A percentile compares a stretch with the other conserved stretches of the same genome.
Evolutionary conservation across 2,797 vertebrate species (phyloP).

Genomic region (Intellagama lesueurii): DNA sequence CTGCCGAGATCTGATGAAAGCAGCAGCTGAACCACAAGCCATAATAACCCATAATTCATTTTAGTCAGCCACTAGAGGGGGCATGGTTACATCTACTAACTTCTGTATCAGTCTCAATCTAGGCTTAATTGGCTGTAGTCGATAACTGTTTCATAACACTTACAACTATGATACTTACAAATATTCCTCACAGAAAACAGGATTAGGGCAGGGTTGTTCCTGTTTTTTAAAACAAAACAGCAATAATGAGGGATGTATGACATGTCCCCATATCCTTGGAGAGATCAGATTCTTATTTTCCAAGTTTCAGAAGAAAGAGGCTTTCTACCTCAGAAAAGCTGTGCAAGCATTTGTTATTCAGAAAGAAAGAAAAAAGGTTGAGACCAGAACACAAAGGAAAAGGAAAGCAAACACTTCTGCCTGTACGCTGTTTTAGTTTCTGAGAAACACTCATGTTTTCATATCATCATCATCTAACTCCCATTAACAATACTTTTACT

Average conservation of each 20-base stretch:
- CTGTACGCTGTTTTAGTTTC: not conserved
- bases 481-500: too few species aligned
- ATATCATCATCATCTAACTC: too few species aligned
- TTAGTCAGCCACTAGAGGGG: conserved; percentile 18
- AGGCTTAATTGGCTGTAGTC: not conserved
- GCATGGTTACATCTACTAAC: conserved; percentile 13
- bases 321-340: not conserved
- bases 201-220: not conserved
- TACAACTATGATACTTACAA: not conserved
- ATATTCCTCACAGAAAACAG: conserved; percentile 1
- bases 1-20: conserved; percentile 45
- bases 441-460: too few species aligned
- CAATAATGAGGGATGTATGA: not conserved
- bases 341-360: not conserved
- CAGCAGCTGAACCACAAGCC: not conserved
- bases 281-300: not conserved
- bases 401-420: not conserved
- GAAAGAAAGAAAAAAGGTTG: not conserved
- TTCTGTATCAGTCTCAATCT: not conserved
- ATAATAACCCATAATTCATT: not conserved
- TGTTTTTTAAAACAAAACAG: not conserved
- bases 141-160: not conserved
- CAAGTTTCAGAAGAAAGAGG: not conserved
- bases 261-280: too few species aligned
- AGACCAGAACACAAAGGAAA: not conserved